phyloP scores from a whole-genome alignment of 64 coral and sea anemone species.

The Porites lutea region DNA sequence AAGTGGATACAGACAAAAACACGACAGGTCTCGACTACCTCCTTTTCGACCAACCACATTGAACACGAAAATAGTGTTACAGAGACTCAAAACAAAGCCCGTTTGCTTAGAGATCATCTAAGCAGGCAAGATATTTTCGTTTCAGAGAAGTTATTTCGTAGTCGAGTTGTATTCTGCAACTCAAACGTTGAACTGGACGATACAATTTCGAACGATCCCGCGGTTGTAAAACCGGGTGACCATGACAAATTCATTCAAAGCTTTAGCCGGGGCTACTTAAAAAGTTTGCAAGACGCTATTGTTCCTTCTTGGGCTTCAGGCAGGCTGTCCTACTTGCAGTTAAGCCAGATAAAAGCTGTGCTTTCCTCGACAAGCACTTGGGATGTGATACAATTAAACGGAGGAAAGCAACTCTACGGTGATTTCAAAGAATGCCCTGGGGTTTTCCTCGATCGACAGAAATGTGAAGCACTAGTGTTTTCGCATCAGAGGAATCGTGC shows the following conservation, averaged over 20 bases:
- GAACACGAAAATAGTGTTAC: conserved; percentile 86
- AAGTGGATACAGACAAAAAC: conserved; percentile 94
- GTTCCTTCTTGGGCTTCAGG: conserved; percentile 84
- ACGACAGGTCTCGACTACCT: conserved; percentile 61
- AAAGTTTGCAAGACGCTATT: conserved; percentile 61
- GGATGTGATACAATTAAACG: conserved; percentile 93
- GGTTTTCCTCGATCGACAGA: conserved; percentile 88
- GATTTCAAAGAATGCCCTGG: conserved; percentile 83
- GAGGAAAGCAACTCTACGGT: conserved; percentile 88
- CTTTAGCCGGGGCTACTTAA: conserved; percentile 82
- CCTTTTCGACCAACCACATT: conserved; percentile 79
- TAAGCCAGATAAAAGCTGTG: conserved; percentile 49
- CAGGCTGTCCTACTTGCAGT: conserved; percentile 55
- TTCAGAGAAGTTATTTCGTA: conserved; percentile 67
- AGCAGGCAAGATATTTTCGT: conserved; percentile 74
- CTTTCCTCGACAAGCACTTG: conserved; percentile 83
- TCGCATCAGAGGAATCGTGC: conserved; percentile 85
- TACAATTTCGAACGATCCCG: conserved; percentile 72
- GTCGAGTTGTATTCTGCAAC: conserved; percentile 88
- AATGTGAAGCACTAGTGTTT: conserved; percentile 82
- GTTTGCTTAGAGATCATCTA: conserved; percentile 83
- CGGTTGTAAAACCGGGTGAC: conserved; percentile 63
- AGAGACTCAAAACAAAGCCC: conserved; percentile 74
- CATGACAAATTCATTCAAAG: conserved; percentile 78
- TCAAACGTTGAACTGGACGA: conserved; percentile 73